A percentile compares a stretch with the other conserved stretches of the same genome.
phyloP scores from a whole-genome alignment of 2,797 vertebrate species.

The Ficedula albicollis region DNA sequence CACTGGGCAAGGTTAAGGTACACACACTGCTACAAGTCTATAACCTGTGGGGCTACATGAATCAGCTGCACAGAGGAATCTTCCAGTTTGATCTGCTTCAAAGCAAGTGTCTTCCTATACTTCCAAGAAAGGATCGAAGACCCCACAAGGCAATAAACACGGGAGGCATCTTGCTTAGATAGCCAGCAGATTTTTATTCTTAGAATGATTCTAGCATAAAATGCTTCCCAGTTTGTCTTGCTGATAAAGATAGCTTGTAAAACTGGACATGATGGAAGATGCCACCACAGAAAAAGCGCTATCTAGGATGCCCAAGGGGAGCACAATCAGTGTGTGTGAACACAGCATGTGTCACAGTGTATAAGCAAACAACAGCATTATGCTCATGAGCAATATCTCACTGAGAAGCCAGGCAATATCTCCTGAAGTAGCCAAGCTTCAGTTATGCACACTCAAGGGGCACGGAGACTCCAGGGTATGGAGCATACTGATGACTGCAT shows the following conservation, averaged over 20 bases:
- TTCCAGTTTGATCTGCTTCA: conserved; percentile 14
- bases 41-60: background rate
- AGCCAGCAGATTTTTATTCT: conserved; percentile 28
- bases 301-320: conserved; percentile 13
- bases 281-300: conserved; percentile 5
- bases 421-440: background rate
- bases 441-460: background rate
- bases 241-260: conserved; percentile 1
- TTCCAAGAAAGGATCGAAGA: background rate
- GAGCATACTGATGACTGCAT: background rate
- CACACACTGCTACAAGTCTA: background rate
- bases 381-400: conserved; percentile 10
- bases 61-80: background rate
- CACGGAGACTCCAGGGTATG: background rate
- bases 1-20: background rate
- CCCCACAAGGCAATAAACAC: background rate
- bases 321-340: conserved; percentile 13
- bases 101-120: background rate
- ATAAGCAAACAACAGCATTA: conserved; percentile 36
- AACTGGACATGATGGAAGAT: conserved; percentile 44
- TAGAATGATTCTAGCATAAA: conserved; percentile 14
- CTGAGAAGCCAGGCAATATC: background rate
- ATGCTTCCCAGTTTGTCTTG: conserved; percentile 29
- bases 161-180: background rate
- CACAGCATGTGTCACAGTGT: conserved; percentile 18